Evolutionary conservation across 1,140 invertebrate species (phyloP).

Genomic region (Holcopasites calliopsidis): DNA sequence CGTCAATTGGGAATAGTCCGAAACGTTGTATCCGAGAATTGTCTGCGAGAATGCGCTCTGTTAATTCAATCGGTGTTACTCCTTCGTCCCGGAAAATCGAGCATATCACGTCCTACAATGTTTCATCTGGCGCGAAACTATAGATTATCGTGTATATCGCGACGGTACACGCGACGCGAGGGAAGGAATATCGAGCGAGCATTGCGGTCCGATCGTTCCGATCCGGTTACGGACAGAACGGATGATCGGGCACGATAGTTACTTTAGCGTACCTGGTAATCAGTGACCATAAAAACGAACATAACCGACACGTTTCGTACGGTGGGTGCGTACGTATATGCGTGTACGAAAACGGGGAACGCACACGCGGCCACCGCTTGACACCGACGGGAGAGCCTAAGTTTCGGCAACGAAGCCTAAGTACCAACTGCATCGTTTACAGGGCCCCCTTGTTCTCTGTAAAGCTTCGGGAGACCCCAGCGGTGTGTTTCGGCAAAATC

Average conservation of each 20-base stretch:
- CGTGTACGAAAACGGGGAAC: background rate
- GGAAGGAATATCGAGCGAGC: constrained; percentile 42
- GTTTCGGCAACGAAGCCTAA: constrained; percentile 61
- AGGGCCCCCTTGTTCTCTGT: constrained; percentile 40
- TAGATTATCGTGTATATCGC: constrained; percentile 33
- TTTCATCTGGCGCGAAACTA: background rate
- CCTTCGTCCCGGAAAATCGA: constrained; percentile 19
- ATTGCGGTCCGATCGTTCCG: constrained; percentile 62
- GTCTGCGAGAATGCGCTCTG: too few species aligned
- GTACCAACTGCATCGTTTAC: constrained; percentile 59
- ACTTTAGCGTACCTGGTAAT: constrained; percentile 73
- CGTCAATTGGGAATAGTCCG: too few species aligned
- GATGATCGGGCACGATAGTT: constrained; percentile 65
- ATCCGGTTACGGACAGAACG: constrained; percentile 67
- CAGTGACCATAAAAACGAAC: constrained; percentile 73
- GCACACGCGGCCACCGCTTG: constrained; percentile 30
- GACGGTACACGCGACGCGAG: constrained; percentile 26
- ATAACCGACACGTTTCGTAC: constrained; percentile 67
- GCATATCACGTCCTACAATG: background rate
- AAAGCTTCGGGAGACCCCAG: constrained; percentile 7
- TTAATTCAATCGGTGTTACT: too few species aligned
- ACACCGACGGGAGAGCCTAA: constrained; percentile 63
- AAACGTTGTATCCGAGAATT: too few species aligned
- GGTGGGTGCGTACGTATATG: constrained; percentile 36
- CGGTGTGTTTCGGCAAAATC: constrained; percentile 33